phyloP scores from a whole-genome alignment of 2,888 invertebrate genomes.

The Argyra leucocephala region DNA sequence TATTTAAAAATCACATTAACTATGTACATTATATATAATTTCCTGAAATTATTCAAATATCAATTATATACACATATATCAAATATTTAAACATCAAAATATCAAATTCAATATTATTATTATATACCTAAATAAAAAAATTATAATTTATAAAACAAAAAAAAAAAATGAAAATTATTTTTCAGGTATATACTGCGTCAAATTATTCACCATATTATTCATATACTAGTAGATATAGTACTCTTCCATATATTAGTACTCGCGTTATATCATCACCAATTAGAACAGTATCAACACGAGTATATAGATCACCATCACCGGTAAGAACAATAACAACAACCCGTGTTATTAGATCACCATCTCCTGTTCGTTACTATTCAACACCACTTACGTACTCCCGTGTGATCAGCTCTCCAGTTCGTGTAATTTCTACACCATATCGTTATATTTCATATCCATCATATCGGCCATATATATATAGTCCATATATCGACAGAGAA shows the following conservation, averaged over 20 bases:
- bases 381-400: not conserved
- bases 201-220: not conserved
- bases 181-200: not conserved
- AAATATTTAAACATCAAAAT: too few relatives aligned
- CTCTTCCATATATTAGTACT: not conserved
- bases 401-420: slow-evolving; percentile 27
- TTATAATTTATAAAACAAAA: too few relatives aligned
- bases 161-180: too few relatives aligned
- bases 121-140: too few relatives aligned
- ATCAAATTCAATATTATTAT: too few relatives aligned
- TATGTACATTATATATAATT: too few relatives aligned
- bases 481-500: slow-evolving; percentile 15
- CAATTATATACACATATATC: too few relatives aligned
- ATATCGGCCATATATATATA: slow-evolving; percentile 29
- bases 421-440: slow-evolving; percentile 35
- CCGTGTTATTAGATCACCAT: slow-evolving; percentile 1
- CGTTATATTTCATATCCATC: slow-evolving; percentile 25
- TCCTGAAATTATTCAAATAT: too few relatives aligned
- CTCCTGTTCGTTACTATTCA: not conserved
- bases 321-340: slow-evolving; percentile 6
- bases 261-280: not conserved
- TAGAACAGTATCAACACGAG: not conserved
- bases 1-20: too few relatives aligned
- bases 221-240: not conserved
- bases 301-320: not conserved